Evolutionary conservation across 1,140 invertebrate genomes (phyloP), one percentile per base, ranked within the genome.

Genomic region (Diorhabda elongata): DNA sequence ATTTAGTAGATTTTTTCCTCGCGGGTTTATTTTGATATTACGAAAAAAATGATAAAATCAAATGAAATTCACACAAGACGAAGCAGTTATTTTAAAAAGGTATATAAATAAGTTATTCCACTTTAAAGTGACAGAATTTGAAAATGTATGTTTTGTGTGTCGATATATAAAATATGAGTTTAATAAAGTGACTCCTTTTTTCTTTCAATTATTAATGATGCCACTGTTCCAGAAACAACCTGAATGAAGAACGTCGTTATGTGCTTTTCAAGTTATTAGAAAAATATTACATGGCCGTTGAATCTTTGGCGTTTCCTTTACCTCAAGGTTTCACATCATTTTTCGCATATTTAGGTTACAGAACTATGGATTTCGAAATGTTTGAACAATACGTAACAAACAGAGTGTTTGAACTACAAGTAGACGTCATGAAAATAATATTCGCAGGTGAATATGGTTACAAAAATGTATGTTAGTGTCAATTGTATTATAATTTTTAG

Each of bases 291-390:
- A 84, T 91, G 69, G 89, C 92, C 2, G 86, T 90, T 42, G 91
- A 93, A 78, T 87, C 85, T n/a, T 85, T 92, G 62, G 92, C 92
- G 6, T 94, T 91, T 81, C 92, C 93, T 2, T 81, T 93, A 68
- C 92, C 92, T 43, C 89, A 92, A 77, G 93, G 93, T 41, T 94
- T 94, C 76, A 89, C 90, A 7, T 93, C 92, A 7, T 95, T 94
- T 82, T 92, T 94, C 76, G 91, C 92, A 6, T 94, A 92, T 79
- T 84, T 95, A 58, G 92, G 91, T 2, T 93, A 93, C 78, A 84
- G 89, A 70, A 88, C 90, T 2, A 78, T 94, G 64, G 85, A 87
- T 60, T 92, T 90, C 79, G 83, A 88, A 59, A 89, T 89, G 74
- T 94, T 94, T 78, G 74, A 92, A 52, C 91, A 93, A 79, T 92